Evolutionary conservation across 2,113 vertebrate genomes (phyloP).

Genomic region (Tor tambroides): DNA sequence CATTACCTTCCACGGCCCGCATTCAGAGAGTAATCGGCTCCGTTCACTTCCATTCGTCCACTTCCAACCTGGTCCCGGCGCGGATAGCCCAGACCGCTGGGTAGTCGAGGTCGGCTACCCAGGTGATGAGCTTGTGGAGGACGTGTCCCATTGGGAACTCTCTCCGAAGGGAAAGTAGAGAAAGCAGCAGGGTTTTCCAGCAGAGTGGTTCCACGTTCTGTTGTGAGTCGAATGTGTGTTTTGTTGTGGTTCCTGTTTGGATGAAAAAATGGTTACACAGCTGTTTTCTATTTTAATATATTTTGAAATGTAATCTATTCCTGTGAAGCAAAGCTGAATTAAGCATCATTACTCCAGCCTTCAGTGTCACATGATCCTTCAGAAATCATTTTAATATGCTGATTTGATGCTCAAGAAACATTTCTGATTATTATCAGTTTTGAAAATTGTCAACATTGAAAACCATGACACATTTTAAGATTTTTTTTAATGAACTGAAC

Average conservation of each 20-base stretch:
- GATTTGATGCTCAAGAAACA: background rate
- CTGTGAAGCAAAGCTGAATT: background rate
- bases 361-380: background rate
- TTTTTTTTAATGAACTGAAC: too few relatives aligned
- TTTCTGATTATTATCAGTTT: background rate
- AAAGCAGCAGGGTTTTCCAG: conserved; percentile 93
- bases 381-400: background rate
- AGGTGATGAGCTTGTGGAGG: conserved; percentile 82
- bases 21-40: conserved; percentile 85
- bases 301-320: background rate
- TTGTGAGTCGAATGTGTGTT: conserved; percentile 87
- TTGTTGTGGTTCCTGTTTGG: conserved; percentile 92
- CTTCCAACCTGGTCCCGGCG: conserved; percentile 88
- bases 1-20: conserved; percentile 88
- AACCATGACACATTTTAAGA: too few relatives aligned
- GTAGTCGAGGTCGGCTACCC: conserved; percentile 82
- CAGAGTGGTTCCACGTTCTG: conserved; percentile 88
- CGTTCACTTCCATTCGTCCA: conserved; percentile 84
- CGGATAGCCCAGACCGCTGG: conserved; percentile 79
- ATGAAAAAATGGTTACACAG: background rate
- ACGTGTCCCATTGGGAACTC: conserved; percentile 89
- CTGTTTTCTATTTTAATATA: background rate
- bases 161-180: conserved; percentile 86
- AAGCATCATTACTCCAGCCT: background rate
- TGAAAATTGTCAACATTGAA: too few relatives aligned